Conservation (phyloP, 2,113 vertebrate genomes). For the Nesogale talazaci region DNA sequence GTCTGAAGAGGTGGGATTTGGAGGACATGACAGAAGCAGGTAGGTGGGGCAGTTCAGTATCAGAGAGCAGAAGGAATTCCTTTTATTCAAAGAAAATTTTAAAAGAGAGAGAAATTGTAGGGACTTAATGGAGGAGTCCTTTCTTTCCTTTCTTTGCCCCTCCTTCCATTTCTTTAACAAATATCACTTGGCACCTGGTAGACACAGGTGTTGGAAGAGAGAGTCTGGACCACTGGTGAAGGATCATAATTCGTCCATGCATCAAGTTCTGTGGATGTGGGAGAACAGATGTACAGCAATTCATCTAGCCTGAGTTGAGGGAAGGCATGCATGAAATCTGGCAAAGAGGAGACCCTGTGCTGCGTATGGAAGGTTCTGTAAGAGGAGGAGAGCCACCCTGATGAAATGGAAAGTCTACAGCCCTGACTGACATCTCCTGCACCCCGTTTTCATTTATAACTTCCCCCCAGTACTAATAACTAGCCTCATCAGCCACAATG, state of each 20-base stretch:
- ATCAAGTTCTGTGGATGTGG: not conserved
- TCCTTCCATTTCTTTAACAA: not conserved
- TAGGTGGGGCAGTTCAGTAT: not conserved
- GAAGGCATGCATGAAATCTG: not conserved
- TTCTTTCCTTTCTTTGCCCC: not conserved
- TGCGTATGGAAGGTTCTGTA: not conserved
- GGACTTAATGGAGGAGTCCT: not conserved
- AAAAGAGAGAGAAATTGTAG: not conserved
- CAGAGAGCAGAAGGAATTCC: not conserved
- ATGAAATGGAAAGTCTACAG: not conserved
- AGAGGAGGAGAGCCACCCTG: not conserved
- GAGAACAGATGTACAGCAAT: not conserved
- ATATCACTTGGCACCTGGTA: not conserved
- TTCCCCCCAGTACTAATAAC: not conserved
- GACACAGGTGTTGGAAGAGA: not conserved
- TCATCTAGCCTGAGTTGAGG: not conserved
- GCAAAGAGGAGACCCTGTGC: not conserved
- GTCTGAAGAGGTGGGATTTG: rapidly evolving
- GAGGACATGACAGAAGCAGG: no score
- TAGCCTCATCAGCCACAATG: not conserved
- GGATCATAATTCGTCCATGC: not conserved
- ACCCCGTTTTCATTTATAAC: not conserved
- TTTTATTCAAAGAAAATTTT: not conserved
- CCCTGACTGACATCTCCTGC: not conserved
- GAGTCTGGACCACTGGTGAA: not conserved